Percentiles rank a stretch among this genome's conserved stretches.
These are phyloP conservation scores for Sturmia bella DNA, from an alignment of 2,888 invertebrate species.

Conservation along the genomic window DNA sequence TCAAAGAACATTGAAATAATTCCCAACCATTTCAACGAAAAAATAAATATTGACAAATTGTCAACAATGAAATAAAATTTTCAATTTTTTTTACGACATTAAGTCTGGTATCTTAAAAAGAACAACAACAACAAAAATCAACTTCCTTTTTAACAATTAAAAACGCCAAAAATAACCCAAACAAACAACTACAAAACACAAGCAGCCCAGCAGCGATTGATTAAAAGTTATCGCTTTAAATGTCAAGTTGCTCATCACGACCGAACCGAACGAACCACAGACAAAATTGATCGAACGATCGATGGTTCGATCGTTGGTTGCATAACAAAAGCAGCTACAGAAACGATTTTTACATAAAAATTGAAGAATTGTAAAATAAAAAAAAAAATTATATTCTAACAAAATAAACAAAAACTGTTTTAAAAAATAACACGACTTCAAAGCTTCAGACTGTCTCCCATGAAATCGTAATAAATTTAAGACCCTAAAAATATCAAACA, in stretches of 20 bases:
- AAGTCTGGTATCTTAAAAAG: slow-evolving; percentile 2
- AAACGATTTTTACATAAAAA: too few species aligned
- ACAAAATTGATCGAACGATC: slow-evolving; percentile 17
- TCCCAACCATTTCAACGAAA: slow-evolving; percentile 34
- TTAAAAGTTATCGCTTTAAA: slow-evolving; percentile 66
- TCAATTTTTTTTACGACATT: not conserved
- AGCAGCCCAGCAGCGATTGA: slow-evolving; percentile 43
- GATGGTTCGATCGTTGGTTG: not conserved
- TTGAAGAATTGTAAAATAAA: too few species aligned
- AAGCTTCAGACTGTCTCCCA: slow-evolving; percentile 5
- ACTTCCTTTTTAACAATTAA: slow-evolving; percentile 63
- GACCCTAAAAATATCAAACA: slow-evolving; percentile 17
- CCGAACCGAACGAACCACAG: not conserved
- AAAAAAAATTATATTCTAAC: too few species aligned
- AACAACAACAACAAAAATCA: slow-evolving; percentile 13
- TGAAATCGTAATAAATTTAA: slow-evolving; percentile 38
- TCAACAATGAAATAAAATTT: slow-evolving; percentile 18
- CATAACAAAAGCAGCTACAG: slow-evolving; percentile 43
- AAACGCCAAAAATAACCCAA: slow-evolving; percentile 35
- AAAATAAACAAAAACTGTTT: not conserved
- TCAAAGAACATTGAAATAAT: slow-evolving; percentile 9
- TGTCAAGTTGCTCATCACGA: slow-evolving; percentile 69
- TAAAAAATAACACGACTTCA: slow-evolving; percentile 18
- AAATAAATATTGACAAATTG: slow-evolving; percentile 53
- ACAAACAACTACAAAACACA: not conserved